phyloP scores from a whole-genome alignment of 2,113 vertebrate species.

The Toxotes jaculatrix region DNA sequence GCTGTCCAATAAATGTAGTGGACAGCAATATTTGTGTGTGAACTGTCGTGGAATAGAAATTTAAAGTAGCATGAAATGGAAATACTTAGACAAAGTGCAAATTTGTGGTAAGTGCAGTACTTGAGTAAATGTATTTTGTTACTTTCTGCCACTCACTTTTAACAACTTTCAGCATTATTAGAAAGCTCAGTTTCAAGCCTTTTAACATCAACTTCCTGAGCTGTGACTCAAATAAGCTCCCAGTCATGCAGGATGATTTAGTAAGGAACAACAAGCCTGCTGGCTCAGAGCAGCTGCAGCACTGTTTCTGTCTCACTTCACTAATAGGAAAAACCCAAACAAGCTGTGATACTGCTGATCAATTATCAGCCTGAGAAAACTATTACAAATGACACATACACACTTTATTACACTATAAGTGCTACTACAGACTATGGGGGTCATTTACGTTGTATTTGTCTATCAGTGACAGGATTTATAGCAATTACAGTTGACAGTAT shows the following conservation, averaged over 20 bases:
- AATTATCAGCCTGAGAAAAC: not conserved
- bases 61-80: too few species aligned
- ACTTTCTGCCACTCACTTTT: not conserved
- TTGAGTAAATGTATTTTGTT: too few species aligned
- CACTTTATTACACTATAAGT: not conserved
- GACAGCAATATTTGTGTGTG: too few species aligned
- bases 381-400: not conserved
- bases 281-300: slow-evolving; percentile 17
- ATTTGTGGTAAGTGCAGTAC: too few species aligned
- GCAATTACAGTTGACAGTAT: not conserved
- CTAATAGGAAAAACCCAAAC: not conserved
- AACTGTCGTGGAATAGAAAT: too few species aligned
- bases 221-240: slow-evolving; percentile 7
- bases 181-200: not conserved
- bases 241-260: not conserved
- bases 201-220: not conserved
- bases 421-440: not conserved
- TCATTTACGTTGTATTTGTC: not conserved
- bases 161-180: not conserved
- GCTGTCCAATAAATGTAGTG: too few species aligned
- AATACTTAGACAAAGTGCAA: too few species aligned
- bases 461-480: not conserved
- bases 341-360: not conserved
- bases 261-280: not conserved
- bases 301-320: not conserved